Conservation (phyloP, 2,113 vertebrate species). For the Furnarius figulus region DNA sequence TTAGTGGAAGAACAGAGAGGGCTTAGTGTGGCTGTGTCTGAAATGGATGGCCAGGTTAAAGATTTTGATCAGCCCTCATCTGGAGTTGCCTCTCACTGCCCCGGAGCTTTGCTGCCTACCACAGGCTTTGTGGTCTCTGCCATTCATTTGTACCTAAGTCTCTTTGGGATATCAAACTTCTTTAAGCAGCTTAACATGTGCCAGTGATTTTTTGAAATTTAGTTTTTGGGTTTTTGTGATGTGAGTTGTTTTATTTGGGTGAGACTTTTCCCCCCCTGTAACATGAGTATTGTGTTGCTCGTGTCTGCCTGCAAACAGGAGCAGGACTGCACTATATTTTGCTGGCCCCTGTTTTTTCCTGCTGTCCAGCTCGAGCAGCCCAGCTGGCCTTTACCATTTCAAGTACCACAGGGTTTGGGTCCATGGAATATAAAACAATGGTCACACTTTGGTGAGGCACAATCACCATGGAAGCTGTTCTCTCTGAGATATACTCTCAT, state of each 20-base stretch:
- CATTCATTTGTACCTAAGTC: not conserved
- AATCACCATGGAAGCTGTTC: not conserved
- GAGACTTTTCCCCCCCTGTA: accelerated
- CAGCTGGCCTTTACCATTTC: not conserved
- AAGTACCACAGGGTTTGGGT: not conserved
- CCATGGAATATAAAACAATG: not conserved
- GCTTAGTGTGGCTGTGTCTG: not conserved
- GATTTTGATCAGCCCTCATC: not conserved
- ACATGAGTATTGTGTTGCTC: not conserved
- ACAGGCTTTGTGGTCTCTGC: not conserved
- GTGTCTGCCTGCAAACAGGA: not conserved
- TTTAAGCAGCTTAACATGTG: not conserved
- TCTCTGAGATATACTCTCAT: not conserved
- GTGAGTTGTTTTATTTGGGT: not conserved
- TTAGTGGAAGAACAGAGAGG: not conserved
- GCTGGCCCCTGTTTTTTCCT: not conserved
- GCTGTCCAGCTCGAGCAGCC: not conserved
- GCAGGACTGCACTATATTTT: not conserved
- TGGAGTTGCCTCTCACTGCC: not conserved
- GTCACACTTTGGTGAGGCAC: not conserved
- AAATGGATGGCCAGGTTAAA: not conserved
- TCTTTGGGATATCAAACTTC: not conserved
- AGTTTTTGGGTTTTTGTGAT: no score
- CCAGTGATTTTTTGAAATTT: not conserved
- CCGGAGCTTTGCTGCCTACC: not conserved